Evolutionary conservation across 2,797 vertebrate genomes (phyloP).

Genomic region (Coregonus sp.): DNA sequence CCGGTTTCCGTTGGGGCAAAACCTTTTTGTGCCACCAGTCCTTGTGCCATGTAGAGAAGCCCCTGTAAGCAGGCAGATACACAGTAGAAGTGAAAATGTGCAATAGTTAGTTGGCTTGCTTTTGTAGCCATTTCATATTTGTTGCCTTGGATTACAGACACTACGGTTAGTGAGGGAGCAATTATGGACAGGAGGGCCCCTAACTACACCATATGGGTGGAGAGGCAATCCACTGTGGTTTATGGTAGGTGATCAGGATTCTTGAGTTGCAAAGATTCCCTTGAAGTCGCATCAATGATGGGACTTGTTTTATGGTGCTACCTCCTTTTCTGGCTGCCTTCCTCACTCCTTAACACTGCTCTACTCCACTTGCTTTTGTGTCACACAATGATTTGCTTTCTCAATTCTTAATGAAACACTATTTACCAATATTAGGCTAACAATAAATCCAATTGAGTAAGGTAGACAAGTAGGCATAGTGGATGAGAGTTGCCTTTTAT

Average conservation of each 20-base stretch:
- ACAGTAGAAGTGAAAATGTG: neutral
- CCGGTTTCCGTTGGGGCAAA: conserved; percentile 70
- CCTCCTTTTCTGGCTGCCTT: neutral
- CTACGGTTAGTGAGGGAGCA: conserved; percentile 14
- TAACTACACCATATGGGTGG: conserved; percentile 71
- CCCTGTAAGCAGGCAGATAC: conserved; percentile 19
- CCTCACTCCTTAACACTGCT: neutral
- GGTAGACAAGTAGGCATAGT: neutral
- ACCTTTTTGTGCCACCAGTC: conserved; percentile 17
- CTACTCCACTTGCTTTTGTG: neutral
- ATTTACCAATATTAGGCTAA: neutral
- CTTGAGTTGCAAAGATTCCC: neutral
- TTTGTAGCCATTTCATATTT: neutral
- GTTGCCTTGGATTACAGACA: conserved; percentile 4
- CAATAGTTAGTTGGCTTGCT: neutral
- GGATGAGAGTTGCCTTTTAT: neutral
- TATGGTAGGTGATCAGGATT: conserved; percentile 72
- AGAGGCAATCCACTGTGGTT: conserved; percentile 71
- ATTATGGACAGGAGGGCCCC: conserved; percentile 59
- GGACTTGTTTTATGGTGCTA: neutral
- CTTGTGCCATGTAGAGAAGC: neutral
- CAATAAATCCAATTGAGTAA: too few relatives aligned
- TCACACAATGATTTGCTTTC: neutral
- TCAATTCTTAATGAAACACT: neutral
- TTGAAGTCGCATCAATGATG: neutral